phyloP scores from a whole-genome alignment of 2,888 invertebrate genomes.

The Ischnus inquisitorius region DNA sequence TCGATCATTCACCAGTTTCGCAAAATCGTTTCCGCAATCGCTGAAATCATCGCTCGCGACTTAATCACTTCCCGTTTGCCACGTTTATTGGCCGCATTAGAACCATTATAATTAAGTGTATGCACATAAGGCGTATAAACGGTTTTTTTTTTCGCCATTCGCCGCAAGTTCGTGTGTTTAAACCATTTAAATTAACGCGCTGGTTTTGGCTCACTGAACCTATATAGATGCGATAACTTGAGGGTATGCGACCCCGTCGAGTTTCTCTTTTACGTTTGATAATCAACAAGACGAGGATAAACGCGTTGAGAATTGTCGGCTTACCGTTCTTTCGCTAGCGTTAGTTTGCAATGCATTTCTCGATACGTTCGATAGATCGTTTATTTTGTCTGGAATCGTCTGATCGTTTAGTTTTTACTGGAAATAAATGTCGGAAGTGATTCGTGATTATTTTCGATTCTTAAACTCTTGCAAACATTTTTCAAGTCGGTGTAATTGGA shows the following conservation, averaged over 20 bases:
- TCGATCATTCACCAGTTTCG: neutral
- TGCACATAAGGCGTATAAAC: no score
- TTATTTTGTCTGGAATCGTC: no score
- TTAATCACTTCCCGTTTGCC: neutral
- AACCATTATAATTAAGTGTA: neutral
- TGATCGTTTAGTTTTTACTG: no score
- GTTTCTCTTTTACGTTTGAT: slow-evolving; percentile 22
- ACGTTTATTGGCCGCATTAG: neutral
- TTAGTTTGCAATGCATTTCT: neutral
- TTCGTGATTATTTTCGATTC: no score
- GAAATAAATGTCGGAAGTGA: no score
- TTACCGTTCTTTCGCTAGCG: no score
- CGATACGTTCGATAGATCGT: no score
- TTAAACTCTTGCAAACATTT: no score
- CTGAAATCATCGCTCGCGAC: neutral
- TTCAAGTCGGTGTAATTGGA: no score
- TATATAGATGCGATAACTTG: slow-evolving; percentile 6
- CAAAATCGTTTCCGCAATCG: slow-evolving; percentile 1
- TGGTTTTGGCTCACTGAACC: neutral
- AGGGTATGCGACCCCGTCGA: neutral
- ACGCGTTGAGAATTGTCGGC: neutral
- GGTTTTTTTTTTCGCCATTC: no score
- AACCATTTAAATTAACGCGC: neutral
- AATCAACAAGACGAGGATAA: neutral
- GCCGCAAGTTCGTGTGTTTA: neutral